phyloP scores from a whole-genome alignment of 35 echinoderm and acorn worm species.

The Eucidaris tribuloides region DNA sequence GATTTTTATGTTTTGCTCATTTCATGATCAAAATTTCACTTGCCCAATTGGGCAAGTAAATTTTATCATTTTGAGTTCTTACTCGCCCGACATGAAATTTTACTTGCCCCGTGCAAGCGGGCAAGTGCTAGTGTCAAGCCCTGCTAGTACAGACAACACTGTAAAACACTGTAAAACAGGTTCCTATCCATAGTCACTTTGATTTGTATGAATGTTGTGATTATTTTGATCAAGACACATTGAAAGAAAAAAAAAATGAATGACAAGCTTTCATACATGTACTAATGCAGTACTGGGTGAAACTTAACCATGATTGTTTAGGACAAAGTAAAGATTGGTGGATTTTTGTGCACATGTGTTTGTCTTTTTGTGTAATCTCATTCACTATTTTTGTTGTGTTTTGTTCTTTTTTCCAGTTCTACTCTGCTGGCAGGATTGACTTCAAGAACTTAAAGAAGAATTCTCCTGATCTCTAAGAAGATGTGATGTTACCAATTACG shows the following conservation, averaged over 20 bases:
- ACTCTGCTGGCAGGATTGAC: constrained; percentile 30
- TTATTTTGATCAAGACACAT: background rate
- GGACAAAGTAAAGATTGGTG: background rate
- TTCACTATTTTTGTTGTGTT: background rate
- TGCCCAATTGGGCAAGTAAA: too few relatives aligned
- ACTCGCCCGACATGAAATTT: too few relatives aligned
- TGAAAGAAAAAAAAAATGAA: background rate
- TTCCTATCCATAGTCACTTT: too few relatives aligned
- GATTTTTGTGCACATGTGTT: background rate
- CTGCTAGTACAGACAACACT: too few relatives aligned
- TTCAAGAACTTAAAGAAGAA: constrained; percentile 36
- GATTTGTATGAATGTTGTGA: too few relatives aligned
- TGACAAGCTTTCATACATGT: background rate
- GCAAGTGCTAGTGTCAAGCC: too few relatives aligned
- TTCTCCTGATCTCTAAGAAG: constrained; percentile 11
- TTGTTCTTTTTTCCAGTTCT: constrained; percentile 37
- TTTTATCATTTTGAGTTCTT: too few relatives aligned
- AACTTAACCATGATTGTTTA: background rate
- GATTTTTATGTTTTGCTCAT: too few relatives aligned
- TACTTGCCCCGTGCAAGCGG: too few relatives aligned
- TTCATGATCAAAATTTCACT: too few relatives aligned
- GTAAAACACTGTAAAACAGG: too few relatives aligned
- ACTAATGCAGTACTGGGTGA: background rate
- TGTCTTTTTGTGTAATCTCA: background rate
- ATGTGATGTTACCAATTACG: background rate